phyloP scores from a whole-genome alignment of 2,797 vertebrate species.

The Otolemur crassicaudatus region DNA sequence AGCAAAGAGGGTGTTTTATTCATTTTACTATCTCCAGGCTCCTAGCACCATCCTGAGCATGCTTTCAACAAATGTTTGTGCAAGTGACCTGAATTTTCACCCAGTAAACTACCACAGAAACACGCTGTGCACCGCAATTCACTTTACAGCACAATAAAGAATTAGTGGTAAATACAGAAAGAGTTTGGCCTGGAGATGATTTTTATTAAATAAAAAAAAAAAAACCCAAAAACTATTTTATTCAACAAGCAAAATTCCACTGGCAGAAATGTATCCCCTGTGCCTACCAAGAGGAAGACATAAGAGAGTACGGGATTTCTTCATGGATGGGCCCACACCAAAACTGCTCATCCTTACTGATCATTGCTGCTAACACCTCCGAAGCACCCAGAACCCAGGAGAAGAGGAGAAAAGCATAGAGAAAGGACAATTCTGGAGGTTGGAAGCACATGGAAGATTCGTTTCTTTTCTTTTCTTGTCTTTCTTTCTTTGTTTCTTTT shows the following conservation, averaged over 20 bases:
- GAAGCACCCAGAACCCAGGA: neutral
- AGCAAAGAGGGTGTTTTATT: neutral
- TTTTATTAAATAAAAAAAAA: neutral
- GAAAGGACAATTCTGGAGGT: neutral
- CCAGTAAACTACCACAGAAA: neutral
- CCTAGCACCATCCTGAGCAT: neutral
- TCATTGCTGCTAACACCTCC: neutral
- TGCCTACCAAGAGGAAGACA: neutral
- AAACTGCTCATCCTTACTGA: neutral
- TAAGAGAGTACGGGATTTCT: neutral
- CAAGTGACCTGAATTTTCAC: slow-evolving; percentile 34
- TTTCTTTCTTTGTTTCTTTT: too few relatives aligned
- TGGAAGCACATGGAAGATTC: neutral
- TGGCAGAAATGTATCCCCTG: neutral
- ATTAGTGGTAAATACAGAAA: neutral
- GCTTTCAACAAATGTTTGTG: neutral
- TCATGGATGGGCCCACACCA: neutral
- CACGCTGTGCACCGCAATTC: neutral
- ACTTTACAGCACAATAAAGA: neutral
- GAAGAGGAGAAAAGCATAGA: neutral
- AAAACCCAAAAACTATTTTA: neutral
- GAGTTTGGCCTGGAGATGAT: neutral
- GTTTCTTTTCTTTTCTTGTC: too few relatives aligned
- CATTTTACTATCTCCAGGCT: neutral
- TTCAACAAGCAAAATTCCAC: neutral